These are phyloP conservation scores for Drosophila sucinea DNA, from an alignment of 1,140 invertebrate species.

Conservation along the genomic window DNA sequence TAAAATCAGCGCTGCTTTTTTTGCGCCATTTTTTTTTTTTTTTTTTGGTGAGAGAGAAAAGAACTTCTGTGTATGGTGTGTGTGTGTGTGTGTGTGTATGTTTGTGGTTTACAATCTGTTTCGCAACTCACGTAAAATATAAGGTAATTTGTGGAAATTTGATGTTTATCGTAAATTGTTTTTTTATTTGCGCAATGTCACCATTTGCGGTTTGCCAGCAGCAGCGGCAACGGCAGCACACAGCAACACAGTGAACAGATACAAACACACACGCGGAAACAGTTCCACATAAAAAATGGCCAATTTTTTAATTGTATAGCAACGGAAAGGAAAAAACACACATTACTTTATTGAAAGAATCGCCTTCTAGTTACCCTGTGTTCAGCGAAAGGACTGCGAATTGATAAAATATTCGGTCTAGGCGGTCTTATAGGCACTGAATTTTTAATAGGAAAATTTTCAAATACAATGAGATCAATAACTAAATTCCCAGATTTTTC, in stretches of 20 bases:
- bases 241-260: constrained; percentile 23
- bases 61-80: constrained; percentile 23
- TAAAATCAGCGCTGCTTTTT: constrained; percentile 75
- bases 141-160: constrained; percentile 83
- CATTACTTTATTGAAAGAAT: neutral
- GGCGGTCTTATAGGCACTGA: too few relatives aligned
- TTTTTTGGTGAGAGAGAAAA: constrained; percentile 18
- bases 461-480: too few relatives aligned
- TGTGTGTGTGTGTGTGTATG: constrained; percentile 40
- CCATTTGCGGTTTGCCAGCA: constrained; percentile 76
- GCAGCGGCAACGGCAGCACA: neutral
- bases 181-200: constrained; percentile 82
- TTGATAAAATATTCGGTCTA: too few relatives aligned
- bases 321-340: constrained; percentile 10
- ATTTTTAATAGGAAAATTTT: too few relatives aligned
- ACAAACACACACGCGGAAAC: constrained; percentile 23
- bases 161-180: constrained; percentile 83
- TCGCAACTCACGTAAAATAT: constrained; percentile 83
- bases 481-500: too few relatives aligned
- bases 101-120: constrained; percentile 80
- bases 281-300: constrained; percentile 27
- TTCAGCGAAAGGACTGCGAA: neutral
- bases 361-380: neutral
- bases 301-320: constrained; percentile 55
- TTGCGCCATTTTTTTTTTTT: constrained; percentile 39